A percentile compares a stretch with the other conserved stretches of the same genome.
phyloP scores from a whole-genome alignment of 2,888 invertebrate species.

The Chesias legatella region DNA sequence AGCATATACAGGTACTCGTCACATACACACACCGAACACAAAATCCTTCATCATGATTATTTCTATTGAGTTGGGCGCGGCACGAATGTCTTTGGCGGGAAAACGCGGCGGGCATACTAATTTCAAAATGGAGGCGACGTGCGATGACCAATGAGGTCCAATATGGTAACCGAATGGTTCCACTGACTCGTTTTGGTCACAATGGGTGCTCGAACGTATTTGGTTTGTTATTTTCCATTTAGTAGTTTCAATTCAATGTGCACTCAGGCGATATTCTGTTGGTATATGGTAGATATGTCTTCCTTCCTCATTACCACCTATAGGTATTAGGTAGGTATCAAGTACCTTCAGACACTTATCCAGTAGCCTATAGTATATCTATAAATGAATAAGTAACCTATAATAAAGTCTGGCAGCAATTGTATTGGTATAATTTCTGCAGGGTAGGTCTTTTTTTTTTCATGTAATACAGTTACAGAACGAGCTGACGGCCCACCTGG shows the following conservation, averaged over 20 bases:
- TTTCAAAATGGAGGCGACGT: slow-evolving; percentile 50
- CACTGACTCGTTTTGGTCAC: slow-evolving; percentile 43
- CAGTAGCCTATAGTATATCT: no score
- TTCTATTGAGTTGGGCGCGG: slow-evolving; percentile 73
- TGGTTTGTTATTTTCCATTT: slow-evolving; percentile 39
- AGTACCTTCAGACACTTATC: no score
- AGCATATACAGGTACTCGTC: slow-evolving; percentile 10
- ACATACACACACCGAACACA: slow-evolving; percentile 48
- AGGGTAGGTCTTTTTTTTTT: no score
- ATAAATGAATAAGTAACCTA: no score
- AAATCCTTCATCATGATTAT: slow-evolving; percentile 75
- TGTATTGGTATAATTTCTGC: no score
- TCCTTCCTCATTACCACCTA: no score
- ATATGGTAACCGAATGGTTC: slow-evolving; percentile 59
- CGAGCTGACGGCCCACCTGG: no score
- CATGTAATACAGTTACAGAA: no score
- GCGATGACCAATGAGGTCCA: slow-evolving; percentile 51
- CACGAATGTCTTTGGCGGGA: slow-evolving; percentile 69
- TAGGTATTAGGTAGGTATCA: no score
- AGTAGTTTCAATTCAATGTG: slow-evolving; percentile 39
- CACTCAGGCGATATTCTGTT: slow-evolving; percentile 32
- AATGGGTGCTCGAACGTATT: slow-evolving; percentile 62
- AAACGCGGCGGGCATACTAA: slow-evolving; percentile 62
- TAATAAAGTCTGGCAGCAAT: no score
- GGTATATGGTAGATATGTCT: slow-evolving; percentile 27